Base-by-base conservation (phyloP, 2,888 invertebrate genomes). In the Dolichopus griseipennis region DNA sequence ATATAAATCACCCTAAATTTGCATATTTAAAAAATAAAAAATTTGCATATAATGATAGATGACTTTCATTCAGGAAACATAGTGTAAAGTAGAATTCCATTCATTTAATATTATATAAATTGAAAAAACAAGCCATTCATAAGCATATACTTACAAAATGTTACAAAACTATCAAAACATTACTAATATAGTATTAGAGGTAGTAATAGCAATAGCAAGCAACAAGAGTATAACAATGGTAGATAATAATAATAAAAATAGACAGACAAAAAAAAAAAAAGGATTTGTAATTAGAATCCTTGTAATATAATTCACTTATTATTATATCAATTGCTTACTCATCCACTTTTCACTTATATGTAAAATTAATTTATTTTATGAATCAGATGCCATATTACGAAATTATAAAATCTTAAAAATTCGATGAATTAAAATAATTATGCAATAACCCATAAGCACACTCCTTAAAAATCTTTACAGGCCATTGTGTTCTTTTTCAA, bases 251-350 rank as follows among this genome's bases (percentile, higher is more conserved):
- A 52, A n/a, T 6, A 15, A n/a, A 3, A n/a, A 52, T n/a, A n/a
- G 2, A 52, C 18, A 52, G 52, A 18, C 1, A 18, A 7, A 52
- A 18, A 52, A 37, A 52, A 1, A 52, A 18, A 52, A 52, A 52
- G 52, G 52, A 52, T 52, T 52, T 52, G 52, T 52, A 52, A 52
- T 52, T 2, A 52, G 52, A 52, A 52, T 52, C 52, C 52, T 52
- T 52, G 37, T 37, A 37, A 37, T 12, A 37, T 37, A 37, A 37
- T 37, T 37, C 12, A 37, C 37, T 37, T 37, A 37, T 37, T 10
- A 37, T 10, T 37, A 37, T 10, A 37, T 2, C 37, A 37, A 12
- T 27, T 27, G 27, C 27, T 27, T 27, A 37, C 8, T 37, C 37
- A 37, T 37, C 2, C 37, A 12, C 12, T 37, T 37, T 37, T 2